Conservation (phyloP, 2,797 vertebrate genomes). For the Cirrhinus molitorella region DNA sequence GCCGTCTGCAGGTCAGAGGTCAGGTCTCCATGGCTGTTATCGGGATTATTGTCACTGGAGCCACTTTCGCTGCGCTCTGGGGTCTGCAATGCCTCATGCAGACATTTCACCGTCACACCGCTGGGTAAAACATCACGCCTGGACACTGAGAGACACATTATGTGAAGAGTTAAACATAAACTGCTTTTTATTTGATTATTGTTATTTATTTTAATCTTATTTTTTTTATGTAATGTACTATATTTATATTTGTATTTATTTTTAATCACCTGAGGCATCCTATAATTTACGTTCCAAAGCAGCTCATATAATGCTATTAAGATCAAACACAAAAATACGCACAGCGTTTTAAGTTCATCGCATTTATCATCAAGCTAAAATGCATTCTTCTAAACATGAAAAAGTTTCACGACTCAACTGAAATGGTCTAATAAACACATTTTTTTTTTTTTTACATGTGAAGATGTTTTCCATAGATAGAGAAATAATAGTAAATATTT, state of each 20-base stretch:
- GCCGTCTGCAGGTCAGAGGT: constrained; percentile 19
- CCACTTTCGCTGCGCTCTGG: constrained; percentile 40
- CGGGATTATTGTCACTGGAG: constrained; percentile 31
- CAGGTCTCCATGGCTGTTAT: neutral
- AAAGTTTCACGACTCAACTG: too few species aligned
- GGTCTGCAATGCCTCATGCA: constrained; percentile 64
- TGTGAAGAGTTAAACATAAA: constrained; percentile 6
- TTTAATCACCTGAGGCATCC: too few species aligned
- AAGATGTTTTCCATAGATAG: neutral
- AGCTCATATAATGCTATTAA: too few species aligned
- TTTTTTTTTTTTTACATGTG: neutral
- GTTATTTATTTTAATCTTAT: neutral
- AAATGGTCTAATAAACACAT: too few species aligned
- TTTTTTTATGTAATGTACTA: too few species aligned
- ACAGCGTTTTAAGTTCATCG: too few species aligned
- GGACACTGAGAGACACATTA: constrained; percentile 66
- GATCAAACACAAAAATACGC: too few species aligned
- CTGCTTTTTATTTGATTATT: too few species aligned
- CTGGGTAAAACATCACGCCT: constrained; percentile 69
- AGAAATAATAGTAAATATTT: neutral
- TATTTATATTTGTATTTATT: too few species aligned
- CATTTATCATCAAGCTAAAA: neutral
- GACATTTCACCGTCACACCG: constrained; percentile 64
- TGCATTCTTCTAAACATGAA: neutral
- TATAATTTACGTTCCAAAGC: too few species aligned